A percentile compares a stretch with the other conserved stretches of the same genome.
phyloP scores from a whole-genome alignment of 2,888 invertebrate species.

The Chrysotoxum bicinctum region DNA sequence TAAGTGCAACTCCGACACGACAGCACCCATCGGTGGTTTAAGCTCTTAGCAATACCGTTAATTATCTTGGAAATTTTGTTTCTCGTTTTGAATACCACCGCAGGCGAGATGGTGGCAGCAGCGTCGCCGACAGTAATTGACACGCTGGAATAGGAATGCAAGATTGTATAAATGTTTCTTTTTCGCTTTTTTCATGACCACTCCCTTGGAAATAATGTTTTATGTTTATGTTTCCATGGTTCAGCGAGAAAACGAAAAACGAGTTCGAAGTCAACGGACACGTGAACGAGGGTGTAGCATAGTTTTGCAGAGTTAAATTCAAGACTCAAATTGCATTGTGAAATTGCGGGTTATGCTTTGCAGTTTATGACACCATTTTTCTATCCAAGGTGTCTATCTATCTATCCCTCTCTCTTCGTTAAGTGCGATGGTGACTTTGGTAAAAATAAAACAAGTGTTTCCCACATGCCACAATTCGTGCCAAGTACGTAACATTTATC shows the following conservation, averaged over 20 bases:
- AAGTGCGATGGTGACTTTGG: conserved; percentile 31
- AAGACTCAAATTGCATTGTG: conserved; percentile 59
- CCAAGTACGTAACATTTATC: conserved; percentile 31
- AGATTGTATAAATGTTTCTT: conserved; percentile 38
- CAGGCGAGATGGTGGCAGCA: not conserved
- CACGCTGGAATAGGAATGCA: conserved; percentile 47
- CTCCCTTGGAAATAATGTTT: conserved; percentile 45
- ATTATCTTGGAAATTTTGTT: conserved; percentile 22
- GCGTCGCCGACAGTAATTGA: conserved; percentile 35
- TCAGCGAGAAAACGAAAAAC: conserved; percentile 16
- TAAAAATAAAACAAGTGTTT: conserved; percentile 13
- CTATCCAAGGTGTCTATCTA: not conserved
- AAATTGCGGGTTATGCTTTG: conserved; percentile 37
- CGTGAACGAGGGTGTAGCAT: conserved; percentile 44
- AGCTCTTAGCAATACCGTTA: conserved; percentile 5
- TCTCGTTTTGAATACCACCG: not conserved
- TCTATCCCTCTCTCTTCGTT: not conserved
- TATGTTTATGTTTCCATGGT: conserved; percentile 29
- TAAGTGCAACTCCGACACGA: conserved; percentile 31
- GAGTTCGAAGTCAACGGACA: conserved; percentile 21
- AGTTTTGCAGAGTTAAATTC: conserved; percentile 34
- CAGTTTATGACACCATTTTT: conserved; percentile 61
- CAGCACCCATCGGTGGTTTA: not conserved
- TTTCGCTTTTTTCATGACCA: conserved; percentile 22
- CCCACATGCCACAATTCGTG: conserved; percentile 28